These are phyloP conservation scores for Gracilinanus agilis DNA, from an alignment of 2,113 vertebrate species.

Conservation along the genomic window DNA sequence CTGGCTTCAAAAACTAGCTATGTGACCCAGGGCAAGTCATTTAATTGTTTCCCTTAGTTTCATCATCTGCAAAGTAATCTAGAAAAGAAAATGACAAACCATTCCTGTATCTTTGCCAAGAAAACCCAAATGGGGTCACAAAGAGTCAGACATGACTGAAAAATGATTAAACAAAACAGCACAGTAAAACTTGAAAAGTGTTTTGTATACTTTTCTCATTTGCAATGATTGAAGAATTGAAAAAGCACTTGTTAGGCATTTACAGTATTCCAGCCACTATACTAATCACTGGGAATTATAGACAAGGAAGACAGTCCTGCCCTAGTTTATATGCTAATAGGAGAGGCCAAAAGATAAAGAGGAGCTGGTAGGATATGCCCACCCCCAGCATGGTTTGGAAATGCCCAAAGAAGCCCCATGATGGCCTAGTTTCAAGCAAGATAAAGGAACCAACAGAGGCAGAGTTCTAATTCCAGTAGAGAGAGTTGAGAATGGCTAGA, in stretches of 20 bases:
- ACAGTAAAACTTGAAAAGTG: not conserved
- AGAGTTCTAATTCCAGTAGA: not conserved
- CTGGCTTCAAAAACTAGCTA: too few relatives aligned
- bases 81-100: too few relatives aligned
- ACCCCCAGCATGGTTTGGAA: not conserved
- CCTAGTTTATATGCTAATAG: not conserved
- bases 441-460: not conserved
- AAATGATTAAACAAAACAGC: too few relatives aligned
- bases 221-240: not conserved
- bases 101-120: too few relatives aligned
- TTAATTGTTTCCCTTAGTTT: too few relatives aligned
- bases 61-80: too few relatives aligned
- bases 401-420: not conserved
- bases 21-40: too few relatives aligned
- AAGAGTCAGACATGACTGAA: too few relatives aligned
- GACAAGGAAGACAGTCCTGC: not conserved
- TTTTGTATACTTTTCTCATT: not conserved
- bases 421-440: not conserved
- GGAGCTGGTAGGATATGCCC: not conserved
- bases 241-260: too few relatives aligned
- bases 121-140: too few relatives aligned
- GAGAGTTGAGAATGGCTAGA: not conserved
- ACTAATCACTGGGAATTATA: not conserved
- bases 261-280: not conserved
- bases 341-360: not conserved